Conservation (phyloP, 2,113 vertebrate genomes). For the Cairina moschata region DNA sequence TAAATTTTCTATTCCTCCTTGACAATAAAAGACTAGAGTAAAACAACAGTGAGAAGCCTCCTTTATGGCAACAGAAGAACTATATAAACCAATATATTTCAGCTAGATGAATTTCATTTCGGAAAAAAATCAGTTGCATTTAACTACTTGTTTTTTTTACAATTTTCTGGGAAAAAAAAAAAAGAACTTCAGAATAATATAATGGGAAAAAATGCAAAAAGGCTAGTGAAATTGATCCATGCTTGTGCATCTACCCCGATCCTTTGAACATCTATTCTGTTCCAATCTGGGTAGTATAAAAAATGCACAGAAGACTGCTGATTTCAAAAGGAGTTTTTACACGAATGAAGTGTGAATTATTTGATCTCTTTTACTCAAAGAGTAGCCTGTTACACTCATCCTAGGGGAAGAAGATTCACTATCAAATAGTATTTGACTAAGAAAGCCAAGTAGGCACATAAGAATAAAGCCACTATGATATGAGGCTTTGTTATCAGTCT, state of each 20-base stretch:
- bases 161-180: background rate
- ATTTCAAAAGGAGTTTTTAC: background rate
- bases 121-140: background rate
- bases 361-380: background rate
- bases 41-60: background rate
- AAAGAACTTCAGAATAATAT: background rate
- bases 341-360: background rate
- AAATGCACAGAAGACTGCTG: background rate
- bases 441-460: background rate
- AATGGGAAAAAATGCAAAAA: background rate
- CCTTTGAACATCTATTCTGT: background rate
- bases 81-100: background rate
- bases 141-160: background rate
- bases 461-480: background rate
- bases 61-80: background rate
- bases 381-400: background rate
- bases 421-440: background rate
- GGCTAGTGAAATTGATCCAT: background rate
- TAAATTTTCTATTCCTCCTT: background rate
- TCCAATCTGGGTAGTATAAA: background rate
- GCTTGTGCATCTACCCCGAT: background rate
- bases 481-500: background rate
- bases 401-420: background rate
- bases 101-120: background rate
- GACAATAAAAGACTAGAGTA: background rate